Evolutionary conservation across 2,888 invertebrate genomes (phyloP).

Genomic region (Archips xylosteana): DNA sequence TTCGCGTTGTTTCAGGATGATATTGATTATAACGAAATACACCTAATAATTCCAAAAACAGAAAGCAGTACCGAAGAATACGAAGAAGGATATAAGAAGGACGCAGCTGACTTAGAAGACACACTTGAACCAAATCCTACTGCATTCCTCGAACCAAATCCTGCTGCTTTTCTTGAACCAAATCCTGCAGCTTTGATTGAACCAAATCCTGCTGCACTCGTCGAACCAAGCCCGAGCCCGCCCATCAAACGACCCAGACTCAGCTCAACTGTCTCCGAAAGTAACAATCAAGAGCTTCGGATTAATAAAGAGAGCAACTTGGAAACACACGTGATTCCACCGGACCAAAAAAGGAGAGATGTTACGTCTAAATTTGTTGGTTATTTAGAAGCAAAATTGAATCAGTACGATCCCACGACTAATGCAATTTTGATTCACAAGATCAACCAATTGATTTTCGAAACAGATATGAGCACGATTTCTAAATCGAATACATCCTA

Average conservation of each 20-base stretch:
- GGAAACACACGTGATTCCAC: background rate
- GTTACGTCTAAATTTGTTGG: conserved; percentile 29
- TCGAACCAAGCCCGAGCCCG: background rate
- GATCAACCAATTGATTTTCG: conserved; percentile 38
- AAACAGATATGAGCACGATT: conserved; percentile 31
- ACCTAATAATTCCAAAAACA: conserved; percentile 8
- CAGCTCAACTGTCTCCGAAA: conserved; percentile 14
- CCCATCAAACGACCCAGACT: conserved; percentile 18
- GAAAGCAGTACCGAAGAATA: background rate
- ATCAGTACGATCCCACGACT: conserved; percentile 30
- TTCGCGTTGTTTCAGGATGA: conserved; percentile 11
- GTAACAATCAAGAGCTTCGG: conserved; percentile 1
- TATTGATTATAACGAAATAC: background rate
- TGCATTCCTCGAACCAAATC: conserved; percentile 5
- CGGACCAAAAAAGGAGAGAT: conserved; percentile 24
- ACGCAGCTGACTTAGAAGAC: background rate
- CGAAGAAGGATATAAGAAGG: background rate
- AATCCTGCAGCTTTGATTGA: background rate
- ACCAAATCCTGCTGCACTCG: background rate
- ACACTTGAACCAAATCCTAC: background rate
- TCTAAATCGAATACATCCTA: conserved; percentile 24
- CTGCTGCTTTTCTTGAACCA: background rate
- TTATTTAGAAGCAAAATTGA: conserved; percentile 34
- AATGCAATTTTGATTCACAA: conserved; percentile 35
- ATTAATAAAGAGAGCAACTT: conserved; percentile 4